phyloP scores from a whole-genome alignment of 2,888 invertebrate species.

The Podotricha telesiphe region DNA sequence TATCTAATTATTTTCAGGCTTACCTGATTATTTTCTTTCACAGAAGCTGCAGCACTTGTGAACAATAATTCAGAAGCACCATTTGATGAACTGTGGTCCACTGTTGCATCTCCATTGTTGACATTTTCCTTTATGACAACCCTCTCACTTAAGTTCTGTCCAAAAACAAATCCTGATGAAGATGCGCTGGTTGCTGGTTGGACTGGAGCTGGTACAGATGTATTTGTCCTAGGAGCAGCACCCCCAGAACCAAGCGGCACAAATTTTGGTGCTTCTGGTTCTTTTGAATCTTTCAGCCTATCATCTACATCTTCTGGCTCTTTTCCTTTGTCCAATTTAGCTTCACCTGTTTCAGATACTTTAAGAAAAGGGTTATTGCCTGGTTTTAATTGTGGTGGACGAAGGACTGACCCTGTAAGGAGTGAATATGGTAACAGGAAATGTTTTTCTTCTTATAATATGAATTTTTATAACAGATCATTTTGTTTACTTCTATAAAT shows the following conservation, averaged over 20 bases:
- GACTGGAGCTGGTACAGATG: constrained; percentile 78
- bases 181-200: constrained; percentile 70
- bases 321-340: constrained; percentile 55
- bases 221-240: constrained; percentile 64
- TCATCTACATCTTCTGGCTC: constrained; percentile 52
- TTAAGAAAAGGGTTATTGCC: constrained; percentile 70
- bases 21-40: constrained; percentile 74
- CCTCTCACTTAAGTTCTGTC: constrained; percentile 94
- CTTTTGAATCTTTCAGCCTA: constrained; percentile 60
- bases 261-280: constrained; percentile 73
- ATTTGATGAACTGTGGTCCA: constrained; percentile 75
- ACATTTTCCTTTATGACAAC: constrained; percentile 86
- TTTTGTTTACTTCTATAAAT: too few species aligned
- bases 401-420: constrained; percentile 67
- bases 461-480: background rate
- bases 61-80: constrained; percentile 89
- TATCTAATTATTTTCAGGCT: constrained; percentile 1
- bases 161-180: constrained; percentile 91
- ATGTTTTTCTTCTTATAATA: background rate
- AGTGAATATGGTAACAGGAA: background rate
- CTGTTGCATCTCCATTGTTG: constrained; percentile 74
- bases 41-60: constrained; percentile 86
- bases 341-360: constrained; percentile 49
- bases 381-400: constrained; percentile 75
- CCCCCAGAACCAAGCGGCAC: constrained; percentile 73